Base-by-base conservation (phyloP, 1,140 invertebrate genomes). In the Drosophila auraria region DNA sequence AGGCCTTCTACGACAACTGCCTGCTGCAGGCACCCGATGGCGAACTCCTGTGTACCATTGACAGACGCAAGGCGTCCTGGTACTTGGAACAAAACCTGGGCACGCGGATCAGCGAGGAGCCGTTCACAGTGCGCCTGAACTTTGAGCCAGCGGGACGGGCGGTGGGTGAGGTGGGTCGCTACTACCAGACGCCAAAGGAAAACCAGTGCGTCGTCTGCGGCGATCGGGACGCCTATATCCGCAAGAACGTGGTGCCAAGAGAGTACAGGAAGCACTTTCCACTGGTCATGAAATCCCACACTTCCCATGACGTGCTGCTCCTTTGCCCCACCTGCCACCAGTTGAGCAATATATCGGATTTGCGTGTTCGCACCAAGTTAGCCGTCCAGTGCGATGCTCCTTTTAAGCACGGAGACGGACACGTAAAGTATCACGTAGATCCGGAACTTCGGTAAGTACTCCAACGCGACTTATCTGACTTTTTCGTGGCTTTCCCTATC, bases 131-230 rank as follows among this genome's bases (percentile, higher is more conserved):
- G 0, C 94, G 94, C 40, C 93, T 98, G 3, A 95, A 95, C n/a
- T 98, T 98, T 93, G 96, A 97, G 87, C 97, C 97, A 1, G 95
- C 96, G 3, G 96, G 96, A 11, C 94, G 97, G 14, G 96, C 96
- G 15, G 94, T 95, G 8, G 95, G 95, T 23, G 94, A 96, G 68
- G 95, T 95, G 20, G 95, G 95, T 49, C 94, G 94, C 20, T 97
- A 97, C 93, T 97, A 97, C 81, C 95, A 95, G 49, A 94, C 95
- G 57, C 93, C 95, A 1, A 97, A 97, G 89, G 94, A 96, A 49
- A 98, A 98, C 93, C 94, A 95, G n/a, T 98, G 97, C 89, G 97
- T 97, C 7, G 97, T 97, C 0, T 98, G 97, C 93, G 97, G 97
- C 3, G 83, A 92, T 6, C 92, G 92, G 0, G 95, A 97, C 51